Percentiles rank a stretch among this genome's conserved stretches.
Conservation (phyloP, 2,888 invertebrate species). For the Branchipolynoe longqiensis region DNA sequence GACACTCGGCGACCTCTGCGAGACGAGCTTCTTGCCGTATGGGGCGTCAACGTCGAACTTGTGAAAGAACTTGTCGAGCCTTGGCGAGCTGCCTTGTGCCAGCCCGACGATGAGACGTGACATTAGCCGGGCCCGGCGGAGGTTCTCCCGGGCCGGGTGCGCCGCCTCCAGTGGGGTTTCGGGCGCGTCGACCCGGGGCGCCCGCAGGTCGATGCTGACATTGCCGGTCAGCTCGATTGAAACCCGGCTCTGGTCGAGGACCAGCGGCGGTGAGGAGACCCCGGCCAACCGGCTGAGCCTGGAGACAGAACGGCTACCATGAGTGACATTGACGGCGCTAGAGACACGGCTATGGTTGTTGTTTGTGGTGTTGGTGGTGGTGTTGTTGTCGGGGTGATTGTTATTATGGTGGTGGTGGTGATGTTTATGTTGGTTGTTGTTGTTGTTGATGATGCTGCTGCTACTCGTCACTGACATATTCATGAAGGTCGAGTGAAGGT, state of each 20-base stretch:
- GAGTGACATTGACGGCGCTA: too few species aligned
- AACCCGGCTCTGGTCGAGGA: constrained; percentile 34
- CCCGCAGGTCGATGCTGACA: constrained; percentile 48
- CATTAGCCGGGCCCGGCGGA: constrained; percentile 22
- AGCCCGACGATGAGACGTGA: constrained; percentile 42
- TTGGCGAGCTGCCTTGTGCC: constrained; percentile 35
- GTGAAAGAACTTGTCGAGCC: constrained; percentile 46
- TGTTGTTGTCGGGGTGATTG: too few species aligned
- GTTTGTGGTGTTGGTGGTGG: too few species aligned
- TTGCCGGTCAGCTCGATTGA: constrained; percentile 38
- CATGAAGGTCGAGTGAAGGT: constrained; percentile 32
- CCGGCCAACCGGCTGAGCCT: constrained; percentile 18
- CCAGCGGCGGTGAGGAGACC: not conserved
- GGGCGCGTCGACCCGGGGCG: constrained; percentile 22
- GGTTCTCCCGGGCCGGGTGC: constrained; percentile 42
- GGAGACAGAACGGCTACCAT: constrained; percentile 47
- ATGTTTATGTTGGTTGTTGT: too few species aligned
- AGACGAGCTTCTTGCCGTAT: constrained; percentile 35
- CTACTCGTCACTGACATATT: constrained; percentile 41
- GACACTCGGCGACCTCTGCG: constrained; percentile 28
- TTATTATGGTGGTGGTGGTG: too few species aligned
- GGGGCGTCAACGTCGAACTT: constrained; percentile 40
- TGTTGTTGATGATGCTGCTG: too few species aligned
- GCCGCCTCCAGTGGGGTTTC: constrained; percentile 40
- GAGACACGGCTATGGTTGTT: too few species aligned